Conservation (phyloP, 2,113 vertebrate genomes). For the Perca schrenkii region DNA sequence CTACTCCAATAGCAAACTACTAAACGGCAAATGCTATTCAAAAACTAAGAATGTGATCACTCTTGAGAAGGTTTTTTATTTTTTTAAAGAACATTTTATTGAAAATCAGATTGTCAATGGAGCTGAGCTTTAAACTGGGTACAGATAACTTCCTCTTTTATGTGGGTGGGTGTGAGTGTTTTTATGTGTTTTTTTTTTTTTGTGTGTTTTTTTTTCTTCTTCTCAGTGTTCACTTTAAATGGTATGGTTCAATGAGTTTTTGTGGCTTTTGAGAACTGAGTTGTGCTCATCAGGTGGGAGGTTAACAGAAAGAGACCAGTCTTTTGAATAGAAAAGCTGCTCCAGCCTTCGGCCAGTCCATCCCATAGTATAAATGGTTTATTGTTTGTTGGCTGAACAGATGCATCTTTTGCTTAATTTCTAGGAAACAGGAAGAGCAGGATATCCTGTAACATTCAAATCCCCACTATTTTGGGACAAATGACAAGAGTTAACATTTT, state of each 20-base stretch:
- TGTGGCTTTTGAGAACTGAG: slow-evolving; percentile 19
- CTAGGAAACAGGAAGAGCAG: neutral
- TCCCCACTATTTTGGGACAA: neutral
- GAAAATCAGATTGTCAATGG: slow-evolving; percentile 3
- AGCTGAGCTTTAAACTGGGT: slow-evolving; percentile 12
- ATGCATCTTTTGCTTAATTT: slow-evolving; percentile 40
- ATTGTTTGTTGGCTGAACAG: slow-evolving; percentile 47
- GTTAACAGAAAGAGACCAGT: slow-evolving; percentile 22
- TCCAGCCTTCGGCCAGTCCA: slow-evolving; percentile 27
- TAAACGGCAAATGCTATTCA: neutral
- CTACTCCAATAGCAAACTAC: neutral
- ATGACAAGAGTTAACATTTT: neutral
- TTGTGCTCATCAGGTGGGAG: slow-evolving; percentile 36
- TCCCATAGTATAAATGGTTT: slow-evolving; percentile 3
- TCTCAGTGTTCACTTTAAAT: slow-evolving; percentile 17
- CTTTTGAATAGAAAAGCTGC: slow-evolving; percentile 43
- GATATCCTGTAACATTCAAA: slow-evolving; percentile 21
- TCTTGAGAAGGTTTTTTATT: neutral
- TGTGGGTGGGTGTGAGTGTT: slow-evolving; percentile 25
- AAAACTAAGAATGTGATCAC: neutral
- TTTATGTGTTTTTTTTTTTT: neutral
- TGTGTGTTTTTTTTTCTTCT: neutral
- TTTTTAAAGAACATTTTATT: neutral
- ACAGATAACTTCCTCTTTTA: slow-evolving; percentile 29
- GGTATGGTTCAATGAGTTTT: slow-evolving; percentile 20